Conservation (phyloP, 2,888 invertebrate genomes). For the Anarsia innoxiella region DNA sequence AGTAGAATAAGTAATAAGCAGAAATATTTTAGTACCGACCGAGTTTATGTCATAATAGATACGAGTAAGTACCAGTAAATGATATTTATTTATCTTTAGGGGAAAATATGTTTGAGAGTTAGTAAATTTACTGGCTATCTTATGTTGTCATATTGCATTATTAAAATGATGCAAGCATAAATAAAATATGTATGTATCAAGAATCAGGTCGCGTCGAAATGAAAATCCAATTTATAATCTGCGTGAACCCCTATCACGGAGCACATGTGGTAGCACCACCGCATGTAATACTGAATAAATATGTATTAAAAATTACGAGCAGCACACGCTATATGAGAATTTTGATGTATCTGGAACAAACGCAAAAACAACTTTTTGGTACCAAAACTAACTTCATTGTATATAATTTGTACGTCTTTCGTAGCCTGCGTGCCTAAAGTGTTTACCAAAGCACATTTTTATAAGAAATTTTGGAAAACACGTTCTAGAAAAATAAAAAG, state of each 20-base stretch:
- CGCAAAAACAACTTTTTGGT: constrained; percentile 3
- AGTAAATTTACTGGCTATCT: neutral
- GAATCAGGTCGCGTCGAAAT: constrained; percentile 32
- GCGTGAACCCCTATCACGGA: constrained; percentile 33
- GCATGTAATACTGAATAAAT: constrained; percentile 53
- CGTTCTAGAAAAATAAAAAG: neutral
- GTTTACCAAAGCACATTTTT: too few relatives aligned
- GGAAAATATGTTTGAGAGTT: neutral
- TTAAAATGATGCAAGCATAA: constrained; percentile 6
- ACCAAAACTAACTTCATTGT: too few relatives aligned
- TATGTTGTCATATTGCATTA: too few relatives aligned
- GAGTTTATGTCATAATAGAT: too few relatives aligned
- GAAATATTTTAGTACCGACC: too few relatives aligned
- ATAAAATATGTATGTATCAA: constrained; percentile 23
- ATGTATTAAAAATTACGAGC: constrained; percentile 63
- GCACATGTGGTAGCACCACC: constrained; percentile 34
- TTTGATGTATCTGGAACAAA: too few relatives aligned
- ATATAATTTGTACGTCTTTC: too few relatives aligned
- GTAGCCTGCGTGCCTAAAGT: too few relatives aligned
- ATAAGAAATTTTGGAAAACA: too few relatives aligned
- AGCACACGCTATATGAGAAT: constrained; percentile 19
- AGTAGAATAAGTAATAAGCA: too few relatives aligned
- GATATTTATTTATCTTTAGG: neutral
- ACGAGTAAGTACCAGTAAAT: too few relatives aligned
- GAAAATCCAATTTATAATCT: constrained; percentile 52